Evolutionary conservation across 1,140 invertebrate species (phyloP).

Genomic region (Sarcophaga peregrina): DNA sequence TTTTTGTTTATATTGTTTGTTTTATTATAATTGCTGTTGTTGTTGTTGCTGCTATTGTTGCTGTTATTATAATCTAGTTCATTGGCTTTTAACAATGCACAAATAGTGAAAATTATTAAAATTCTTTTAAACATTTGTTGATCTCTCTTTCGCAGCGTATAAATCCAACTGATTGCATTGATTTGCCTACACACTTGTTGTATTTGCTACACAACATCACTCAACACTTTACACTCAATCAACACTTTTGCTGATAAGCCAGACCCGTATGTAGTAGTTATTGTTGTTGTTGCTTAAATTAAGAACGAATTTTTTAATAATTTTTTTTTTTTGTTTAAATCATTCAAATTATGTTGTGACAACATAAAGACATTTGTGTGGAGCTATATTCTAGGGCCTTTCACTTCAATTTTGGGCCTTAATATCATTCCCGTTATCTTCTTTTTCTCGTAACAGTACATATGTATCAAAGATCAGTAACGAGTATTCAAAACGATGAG

Average conservation of each 20-base stretch:
- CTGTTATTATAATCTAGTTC: background rate
- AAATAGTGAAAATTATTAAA: slow-evolving; percentile 20
- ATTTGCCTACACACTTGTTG: background rate
- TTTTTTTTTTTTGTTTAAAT: too few relatives aligned
- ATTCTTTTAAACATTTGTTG: slow-evolving; percentile 34
- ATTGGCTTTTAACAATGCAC: slow-evolving; percentile 28
- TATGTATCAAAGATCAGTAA: too few relatives aligned
- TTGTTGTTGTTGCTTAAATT: too few relatives aligned
- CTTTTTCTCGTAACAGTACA: too few relatives aligned
- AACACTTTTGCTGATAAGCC: background rate
- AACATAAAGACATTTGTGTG: too few relatives aligned
- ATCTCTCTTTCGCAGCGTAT: slow-evolving; percentile 12
- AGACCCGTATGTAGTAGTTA: too few relatives aligned
- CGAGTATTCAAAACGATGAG: too few relatives aligned
- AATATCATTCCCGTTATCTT: too few relatives aligned
- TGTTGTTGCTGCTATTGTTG: background rate
- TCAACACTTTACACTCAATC: background rate
- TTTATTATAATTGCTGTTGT: background rate
- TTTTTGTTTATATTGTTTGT: background rate
- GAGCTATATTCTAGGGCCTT: too few relatives aligned
- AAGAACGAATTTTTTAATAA: too few relatives aligned
- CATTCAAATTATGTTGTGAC: too few relatives aligned
- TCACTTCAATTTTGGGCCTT: too few relatives aligned
- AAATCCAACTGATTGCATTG: slow-evolving; percentile 8
- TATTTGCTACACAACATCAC: background rate